Percentiles rank a stretch among this genome's conserved stretches.
These are phyloP conservation scores for Batillaria attramentaria DNA, from an alignment of 1,140 invertebrate genomes.

Conservation along the genomic window DNA sequence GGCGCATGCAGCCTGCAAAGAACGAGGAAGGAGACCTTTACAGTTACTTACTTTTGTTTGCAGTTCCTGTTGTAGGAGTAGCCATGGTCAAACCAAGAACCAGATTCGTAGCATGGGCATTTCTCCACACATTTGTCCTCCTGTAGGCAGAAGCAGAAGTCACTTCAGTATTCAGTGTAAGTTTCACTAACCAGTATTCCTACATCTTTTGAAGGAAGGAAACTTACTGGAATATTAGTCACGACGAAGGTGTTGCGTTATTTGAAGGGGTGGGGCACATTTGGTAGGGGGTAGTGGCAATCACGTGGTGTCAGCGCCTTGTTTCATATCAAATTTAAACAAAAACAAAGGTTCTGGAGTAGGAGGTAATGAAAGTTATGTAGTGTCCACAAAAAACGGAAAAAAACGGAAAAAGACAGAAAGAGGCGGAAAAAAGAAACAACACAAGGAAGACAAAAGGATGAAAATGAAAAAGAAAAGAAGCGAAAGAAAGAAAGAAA, in stretches of 20 bases:
- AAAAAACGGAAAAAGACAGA: too few species aligned
- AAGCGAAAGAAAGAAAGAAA: too few species aligned
- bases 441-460: too few species aligned
- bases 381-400: too few species aligned
- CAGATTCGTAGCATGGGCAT: conserved; percentile 23
- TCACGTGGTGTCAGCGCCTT: neutral
- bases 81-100: conserved; percentile 12
- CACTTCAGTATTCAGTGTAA: neutral
- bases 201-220: neutral
- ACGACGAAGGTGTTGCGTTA: neutral
- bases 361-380: too few species aligned
- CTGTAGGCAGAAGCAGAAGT: neutral
- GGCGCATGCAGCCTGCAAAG: neutral
- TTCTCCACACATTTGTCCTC: conserved; percentile 7
- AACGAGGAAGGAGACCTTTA: too few species aligned
- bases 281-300: neutral
- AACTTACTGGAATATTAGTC: neutral
- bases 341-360: too few species aligned
- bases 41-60: conserved; percentile 21
- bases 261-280: neutral
- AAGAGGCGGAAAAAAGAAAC: too few species aligned
- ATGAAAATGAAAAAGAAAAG: too few species aligned
- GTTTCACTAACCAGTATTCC: neutral
- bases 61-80: neutral
- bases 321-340: neutral